Conservation (phyloP, 1,140 invertebrate species). For the Anastrepha ludens region DNA sequence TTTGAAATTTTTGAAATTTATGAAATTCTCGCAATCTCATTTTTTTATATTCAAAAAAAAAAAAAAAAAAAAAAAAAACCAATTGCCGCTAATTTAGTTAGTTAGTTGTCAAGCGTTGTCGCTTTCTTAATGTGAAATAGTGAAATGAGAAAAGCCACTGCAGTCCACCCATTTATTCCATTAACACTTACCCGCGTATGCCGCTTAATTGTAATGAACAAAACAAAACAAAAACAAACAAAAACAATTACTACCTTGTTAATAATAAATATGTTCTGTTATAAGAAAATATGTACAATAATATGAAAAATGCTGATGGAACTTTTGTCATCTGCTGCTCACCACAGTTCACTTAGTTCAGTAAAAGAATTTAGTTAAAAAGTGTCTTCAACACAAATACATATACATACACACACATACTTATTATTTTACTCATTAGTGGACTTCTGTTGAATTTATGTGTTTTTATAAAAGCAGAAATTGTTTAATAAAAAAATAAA, state of each 20-base stretch:
- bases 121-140: too few species aligned
- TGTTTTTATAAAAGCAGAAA: conserved; percentile 25
- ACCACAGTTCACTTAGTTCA: neutral
- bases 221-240: too few species aligned
- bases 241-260: neutral
- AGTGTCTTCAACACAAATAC: neutral
- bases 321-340: neutral
- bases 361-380: neutral
- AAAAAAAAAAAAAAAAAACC: too few species aligned
- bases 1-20: too few species aligned
- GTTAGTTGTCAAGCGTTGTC: too few species aligned
- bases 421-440: conserved; percentile 24
- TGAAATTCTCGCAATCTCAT: too few species aligned
- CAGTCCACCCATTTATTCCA: too few species aligned
- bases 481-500: conserved; percentile 26
- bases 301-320: neutral
- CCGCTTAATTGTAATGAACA: too few species aligned
- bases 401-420: conserved; percentile 5
- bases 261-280: neutral
- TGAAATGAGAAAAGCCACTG: too few species aligned
- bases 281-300: neutral
- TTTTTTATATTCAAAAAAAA: too few species aligned
- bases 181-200: too few species aligned
- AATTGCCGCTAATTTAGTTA: too few species aligned
- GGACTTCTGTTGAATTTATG: conserved; percentile 35